Evolutionary conservation across 2,888 invertebrate species (phyloP).

Genomic region (Catotricha subobsoleta): DNA sequence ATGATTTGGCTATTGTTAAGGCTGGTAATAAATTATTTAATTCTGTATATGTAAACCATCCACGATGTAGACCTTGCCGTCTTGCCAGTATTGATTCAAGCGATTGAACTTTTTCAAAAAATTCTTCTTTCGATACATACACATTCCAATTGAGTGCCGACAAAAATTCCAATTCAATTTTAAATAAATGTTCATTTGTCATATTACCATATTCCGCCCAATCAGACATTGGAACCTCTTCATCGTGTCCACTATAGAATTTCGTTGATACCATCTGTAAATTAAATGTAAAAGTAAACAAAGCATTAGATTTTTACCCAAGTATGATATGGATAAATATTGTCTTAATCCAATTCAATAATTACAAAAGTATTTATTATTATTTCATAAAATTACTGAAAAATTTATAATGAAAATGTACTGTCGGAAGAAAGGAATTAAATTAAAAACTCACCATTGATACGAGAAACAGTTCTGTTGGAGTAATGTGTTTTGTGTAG

Average conservation of each 20-base stretch:
- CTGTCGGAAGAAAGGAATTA: background rate
- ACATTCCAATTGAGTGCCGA: constrained; percentile 80
- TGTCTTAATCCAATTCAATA: no score
- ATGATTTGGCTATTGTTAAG: constrained; percentile 23
- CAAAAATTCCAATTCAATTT: constrained; percentile 74
- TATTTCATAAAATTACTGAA: background rate
- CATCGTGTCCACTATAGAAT: constrained; percentile 81
- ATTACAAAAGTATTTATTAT: background rate
- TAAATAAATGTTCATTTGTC: constrained; percentile 52
- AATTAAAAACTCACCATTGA: constrained; percentile 53
- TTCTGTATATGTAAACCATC: constrained; percentile 73
- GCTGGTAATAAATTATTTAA: constrained; percentile 34
- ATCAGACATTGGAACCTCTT: constrained; percentile 73
- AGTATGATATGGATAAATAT: no score
- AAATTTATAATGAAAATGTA: background rate
- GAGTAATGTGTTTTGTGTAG: constrained; percentile 65
- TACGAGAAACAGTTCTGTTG: constrained; percentile 85
- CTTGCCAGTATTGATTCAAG: constrained; percentile 57
- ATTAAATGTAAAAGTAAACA: constrained; percentile 11
- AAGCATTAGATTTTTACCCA: background rate
- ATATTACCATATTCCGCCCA: constrained; percentile 81
- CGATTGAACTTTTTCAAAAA: constrained; percentile 49
- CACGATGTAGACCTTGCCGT: constrained; percentile 49
- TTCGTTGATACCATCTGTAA: constrained; percentile 89
- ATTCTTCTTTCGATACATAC: constrained; percentile 56